Evolutionary conservation across 64 coral and sea anemone species (phyloP).

Genomic region (Porites lutea): DNA sequence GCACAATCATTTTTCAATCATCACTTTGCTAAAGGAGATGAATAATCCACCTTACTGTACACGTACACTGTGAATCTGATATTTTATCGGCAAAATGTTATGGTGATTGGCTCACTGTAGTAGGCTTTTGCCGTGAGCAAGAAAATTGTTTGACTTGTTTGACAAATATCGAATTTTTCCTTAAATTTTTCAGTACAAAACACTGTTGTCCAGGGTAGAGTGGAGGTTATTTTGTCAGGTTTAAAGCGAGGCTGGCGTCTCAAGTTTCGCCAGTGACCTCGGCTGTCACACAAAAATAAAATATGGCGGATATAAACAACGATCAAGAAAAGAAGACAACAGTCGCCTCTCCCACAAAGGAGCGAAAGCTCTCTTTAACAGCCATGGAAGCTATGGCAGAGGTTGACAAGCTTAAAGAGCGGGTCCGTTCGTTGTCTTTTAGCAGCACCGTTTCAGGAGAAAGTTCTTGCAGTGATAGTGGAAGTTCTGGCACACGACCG

Average conservation of each 20-base stretch:
- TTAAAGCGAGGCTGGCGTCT: conserved; percentile 48
- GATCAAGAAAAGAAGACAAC: conserved; percentile 14
- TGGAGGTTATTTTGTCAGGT: not conserved
- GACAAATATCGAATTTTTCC: no score
- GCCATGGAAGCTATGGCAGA: conserved; percentile 49
- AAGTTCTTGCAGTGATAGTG: conserved; percentile 11
- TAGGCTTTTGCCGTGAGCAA: no score
- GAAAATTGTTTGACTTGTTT: no score
- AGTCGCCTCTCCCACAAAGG: conserved; percentile 31
- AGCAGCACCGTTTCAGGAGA: conserved; percentile 30
- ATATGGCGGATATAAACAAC: conserved; percentile 58
- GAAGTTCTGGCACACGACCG: conserved; percentile 46
- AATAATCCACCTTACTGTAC: no score
- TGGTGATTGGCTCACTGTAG: no score
- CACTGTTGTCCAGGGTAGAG: not conserved
- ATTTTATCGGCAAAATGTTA: no score
- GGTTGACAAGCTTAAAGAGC: conserved; percentile 56
- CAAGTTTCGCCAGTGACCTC: conserved; percentile 39
- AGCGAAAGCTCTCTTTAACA: conserved; percentile 25
- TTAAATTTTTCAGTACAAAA: no score
- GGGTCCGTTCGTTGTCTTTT: conserved; percentile 52
- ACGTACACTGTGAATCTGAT: no score
- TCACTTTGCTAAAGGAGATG: no score
- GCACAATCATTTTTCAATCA: no score
- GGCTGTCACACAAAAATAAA: conserved; percentile 41